These are phyloP conservation scores for Megamerina dolium DNA, from an alignment of 2,888 invertebrate genomes.

Conservation along the genomic window DNA sequence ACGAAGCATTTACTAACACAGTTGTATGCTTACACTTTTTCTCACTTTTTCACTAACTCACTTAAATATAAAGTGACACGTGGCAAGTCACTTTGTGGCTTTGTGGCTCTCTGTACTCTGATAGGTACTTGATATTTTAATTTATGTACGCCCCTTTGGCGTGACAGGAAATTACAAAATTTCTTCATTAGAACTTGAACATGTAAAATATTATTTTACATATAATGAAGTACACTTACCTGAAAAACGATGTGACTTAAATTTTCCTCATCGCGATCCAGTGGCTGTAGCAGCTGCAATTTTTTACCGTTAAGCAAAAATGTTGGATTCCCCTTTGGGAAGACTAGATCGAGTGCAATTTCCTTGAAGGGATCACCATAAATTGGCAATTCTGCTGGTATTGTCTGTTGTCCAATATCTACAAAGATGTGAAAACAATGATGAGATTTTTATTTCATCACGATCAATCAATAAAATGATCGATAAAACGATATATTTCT, in stretches of 20 bases:
- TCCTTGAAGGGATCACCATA: slow-evolving; percentile 74
- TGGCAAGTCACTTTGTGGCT: too few relatives aligned
- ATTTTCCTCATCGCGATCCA: slow-evolving; percentile 81
- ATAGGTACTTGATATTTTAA: too few relatives aligned
- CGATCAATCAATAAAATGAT: too few relatives aligned
- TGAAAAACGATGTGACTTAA: slow-evolving; percentile 84
- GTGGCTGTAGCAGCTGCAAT: slow-evolving; percentile 68
- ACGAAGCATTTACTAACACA: too few relatives aligned
- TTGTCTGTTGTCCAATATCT: slow-evolving; percentile 80
- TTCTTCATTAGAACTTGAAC: slow-evolving; percentile 15
- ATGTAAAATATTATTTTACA: too few relatives aligned
- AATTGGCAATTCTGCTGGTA: slow-evolving; percentile 74
- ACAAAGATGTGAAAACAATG: slow-evolving; percentile 39
- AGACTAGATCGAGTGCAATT: slow-evolving; percentile 70
- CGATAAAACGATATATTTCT: too few relatives aligned
- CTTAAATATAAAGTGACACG: too few relatives aligned
- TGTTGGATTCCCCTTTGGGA: slow-evolving; percentile 70
- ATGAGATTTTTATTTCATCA: too few relatives aligned
- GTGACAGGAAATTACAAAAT: slow-evolving; percentile 18
- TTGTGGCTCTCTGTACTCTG: too few relatives aligned
- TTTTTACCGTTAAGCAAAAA: slow-evolving; percentile 79
- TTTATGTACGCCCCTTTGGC: too few relatives aligned
- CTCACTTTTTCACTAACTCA: too few relatives aligned
- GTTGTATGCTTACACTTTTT: too few relatives aligned
- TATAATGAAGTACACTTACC: slow-evolving; percentile 52